A percentile compares a stretch with the other conserved stretches of the same genome.
Conservation (phyloP, 2,113 vertebrate genomes). For the Pongo abelii region DNA sequence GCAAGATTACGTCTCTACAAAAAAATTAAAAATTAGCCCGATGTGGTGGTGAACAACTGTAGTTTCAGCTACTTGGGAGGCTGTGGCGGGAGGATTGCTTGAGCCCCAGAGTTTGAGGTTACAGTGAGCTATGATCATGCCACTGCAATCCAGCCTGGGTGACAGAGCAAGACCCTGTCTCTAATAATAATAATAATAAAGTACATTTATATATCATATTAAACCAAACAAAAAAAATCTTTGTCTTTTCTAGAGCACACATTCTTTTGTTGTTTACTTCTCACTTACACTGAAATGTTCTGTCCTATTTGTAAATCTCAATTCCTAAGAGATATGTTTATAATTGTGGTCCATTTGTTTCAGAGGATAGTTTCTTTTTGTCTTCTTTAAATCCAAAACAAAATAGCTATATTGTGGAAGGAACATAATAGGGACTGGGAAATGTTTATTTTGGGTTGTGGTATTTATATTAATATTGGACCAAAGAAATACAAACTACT, state of each 20-base stretch:
- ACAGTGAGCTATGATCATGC: too few relatives aligned
- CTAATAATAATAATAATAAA: too few relatives aligned
- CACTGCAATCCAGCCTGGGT: too few relatives aligned
- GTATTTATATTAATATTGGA: neutral
- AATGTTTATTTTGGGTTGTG: neutral
- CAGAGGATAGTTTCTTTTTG: neutral
- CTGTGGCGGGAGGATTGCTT: too few relatives aligned
- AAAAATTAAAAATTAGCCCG: too few relatives aligned
- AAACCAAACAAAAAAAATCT: neutral
- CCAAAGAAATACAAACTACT: too few relatives aligned
- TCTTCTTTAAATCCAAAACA: neutral
- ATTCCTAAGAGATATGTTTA: neutral
- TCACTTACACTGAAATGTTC: neutral
- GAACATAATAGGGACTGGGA: neutral
- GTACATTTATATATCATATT: neutral
- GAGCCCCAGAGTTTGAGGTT: too few relatives aligned
- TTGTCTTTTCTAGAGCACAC: neutral
- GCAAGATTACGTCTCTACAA: too few relatives aligned
- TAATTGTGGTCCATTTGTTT: conserved; percentile 25
- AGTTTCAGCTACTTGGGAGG: too few relatives aligned
- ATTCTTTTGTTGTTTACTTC: neutral
- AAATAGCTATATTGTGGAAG: neutral
- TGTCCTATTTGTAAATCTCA: conserved; percentile 16
- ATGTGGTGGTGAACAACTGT: too few relatives aligned
- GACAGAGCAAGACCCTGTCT: too few relatives aligned